Evolutionary conservation across 2,113 vertebrate species (phyloP).

Genomic region (Neodon shergylaensis): DNA sequence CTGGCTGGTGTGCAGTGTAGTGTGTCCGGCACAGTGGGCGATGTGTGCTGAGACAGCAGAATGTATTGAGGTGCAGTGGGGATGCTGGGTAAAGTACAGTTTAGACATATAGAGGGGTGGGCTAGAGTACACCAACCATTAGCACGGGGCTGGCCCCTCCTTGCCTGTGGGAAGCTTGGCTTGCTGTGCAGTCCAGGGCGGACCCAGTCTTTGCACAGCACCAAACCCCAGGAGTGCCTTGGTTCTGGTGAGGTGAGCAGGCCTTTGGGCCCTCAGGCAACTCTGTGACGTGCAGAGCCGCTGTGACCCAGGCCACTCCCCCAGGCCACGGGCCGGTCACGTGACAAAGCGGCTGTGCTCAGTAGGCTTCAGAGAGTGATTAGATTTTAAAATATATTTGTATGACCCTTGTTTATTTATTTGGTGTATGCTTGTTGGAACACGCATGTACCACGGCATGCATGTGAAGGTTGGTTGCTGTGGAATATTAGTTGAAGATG

Average conservation of each 20-base stretch:
- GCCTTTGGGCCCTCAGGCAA: background rate
- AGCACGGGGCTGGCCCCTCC: background rate
- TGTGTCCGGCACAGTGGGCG: background rate
- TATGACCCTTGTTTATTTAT: background rate
- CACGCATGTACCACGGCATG: background rate
- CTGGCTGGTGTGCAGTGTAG: background rate
- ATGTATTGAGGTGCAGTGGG: background rate
- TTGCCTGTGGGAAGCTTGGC: background rate
- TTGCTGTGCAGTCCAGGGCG: background rate
- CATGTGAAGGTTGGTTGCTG: too few species aligned
- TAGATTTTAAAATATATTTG: background rate
- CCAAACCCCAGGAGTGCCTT: background rate
- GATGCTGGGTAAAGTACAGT: background rate
- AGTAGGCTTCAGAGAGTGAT: background rate
- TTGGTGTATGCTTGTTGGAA: background rate
- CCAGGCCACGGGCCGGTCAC: fast-evolving
- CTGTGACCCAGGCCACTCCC: background rate
- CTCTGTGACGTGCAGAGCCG: background rate
- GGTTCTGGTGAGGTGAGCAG: too few species aligned
- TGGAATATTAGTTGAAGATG: too few species aligned
- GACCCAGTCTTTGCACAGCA: background rate
- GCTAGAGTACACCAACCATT: background rate
- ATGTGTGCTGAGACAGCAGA: background rate
- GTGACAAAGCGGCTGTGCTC: background rate
- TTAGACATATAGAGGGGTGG: background rate